These are phyloP conservation scores for Clarias magur DNA, from an alignment of 2,113 vertebrate species.

Conservation along the genomic window DNA sequence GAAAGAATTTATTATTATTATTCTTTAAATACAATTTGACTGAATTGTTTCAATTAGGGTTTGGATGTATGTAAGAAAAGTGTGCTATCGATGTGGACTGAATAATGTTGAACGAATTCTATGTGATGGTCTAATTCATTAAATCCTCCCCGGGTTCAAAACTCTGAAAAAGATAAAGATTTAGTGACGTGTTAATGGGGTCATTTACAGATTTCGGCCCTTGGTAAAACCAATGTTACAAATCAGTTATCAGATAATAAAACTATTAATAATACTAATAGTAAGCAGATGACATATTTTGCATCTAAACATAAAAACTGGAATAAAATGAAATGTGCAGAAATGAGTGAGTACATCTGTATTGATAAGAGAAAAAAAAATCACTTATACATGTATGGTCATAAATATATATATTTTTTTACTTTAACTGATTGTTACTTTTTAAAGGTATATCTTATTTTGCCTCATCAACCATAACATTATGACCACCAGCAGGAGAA, in stretches of 20 bases:
- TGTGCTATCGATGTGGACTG: not conserved
- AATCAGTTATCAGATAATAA: not conserved
- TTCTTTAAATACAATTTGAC: not conserved
- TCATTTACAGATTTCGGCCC: slow-evolving; percentile 14
- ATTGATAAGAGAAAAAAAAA: too few species aligned
- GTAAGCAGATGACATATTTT: not conserved
- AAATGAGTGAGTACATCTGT: not conserved
- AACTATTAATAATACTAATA: too few species aligned
- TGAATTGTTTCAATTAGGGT: not conserved
- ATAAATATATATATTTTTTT: not conserved
- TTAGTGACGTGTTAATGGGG: not conserved
- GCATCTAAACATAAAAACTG: not conserved
- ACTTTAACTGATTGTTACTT: not conserved
- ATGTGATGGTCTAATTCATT: slow-evolving; percentile 8
- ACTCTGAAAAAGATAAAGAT: not conserved
- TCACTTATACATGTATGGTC: too few species aligned
- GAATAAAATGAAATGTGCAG: not conserved
- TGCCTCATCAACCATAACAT: too few species aligned
- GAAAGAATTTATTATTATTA: not conserved
- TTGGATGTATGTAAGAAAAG: not conserved
- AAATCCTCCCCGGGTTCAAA: not conserved
- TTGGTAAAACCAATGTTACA: not conserved
- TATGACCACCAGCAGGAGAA: too few species aligned
- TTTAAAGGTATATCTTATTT: too few species aligned
- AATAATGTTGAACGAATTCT: not conserved